phyloP scores from a whole-genome alignment of 2,797 vertebrate genomes.

The Xiphorhynchus erythropygius region DNA sequence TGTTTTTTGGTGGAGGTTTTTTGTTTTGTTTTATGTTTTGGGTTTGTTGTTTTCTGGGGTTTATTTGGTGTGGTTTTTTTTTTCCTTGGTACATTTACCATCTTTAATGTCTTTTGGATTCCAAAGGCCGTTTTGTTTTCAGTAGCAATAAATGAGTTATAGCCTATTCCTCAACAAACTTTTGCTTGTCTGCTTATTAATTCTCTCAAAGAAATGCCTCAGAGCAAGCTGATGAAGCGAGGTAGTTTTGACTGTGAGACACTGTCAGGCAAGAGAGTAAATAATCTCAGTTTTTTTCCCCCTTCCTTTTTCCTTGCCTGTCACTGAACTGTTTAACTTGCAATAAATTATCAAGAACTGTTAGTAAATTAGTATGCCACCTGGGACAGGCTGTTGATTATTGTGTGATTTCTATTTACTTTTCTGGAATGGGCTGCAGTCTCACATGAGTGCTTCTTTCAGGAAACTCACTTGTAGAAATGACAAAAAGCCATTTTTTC shows the following conservation, averaged over 20 bases:
- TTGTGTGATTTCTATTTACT: constrained; percentile 19
- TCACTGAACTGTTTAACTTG: constrained; percentile 28
- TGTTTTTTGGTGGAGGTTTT: background rate
- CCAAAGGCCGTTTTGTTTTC: background rate
- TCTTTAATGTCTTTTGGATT: background rate
- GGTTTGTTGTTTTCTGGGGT: background rate
- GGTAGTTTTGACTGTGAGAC: background rate
- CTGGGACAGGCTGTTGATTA: background rate
- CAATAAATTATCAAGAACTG: constrained; percentile 10
- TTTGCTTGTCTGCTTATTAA: background rate
- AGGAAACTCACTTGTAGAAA: constrained; percentile 3
- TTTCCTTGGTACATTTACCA: background rate
- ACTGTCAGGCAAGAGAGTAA: background rate
- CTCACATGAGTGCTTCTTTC: constrained; percentile 40
- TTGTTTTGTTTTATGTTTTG: background rate
- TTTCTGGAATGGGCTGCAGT: constrained; percentile 32
- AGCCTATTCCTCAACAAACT: background rate
- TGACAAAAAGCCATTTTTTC: constrained; percentile 26
- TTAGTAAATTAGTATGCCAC: constrained; percentile 20
- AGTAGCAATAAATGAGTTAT: background rate
- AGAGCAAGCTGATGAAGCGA: background rate
- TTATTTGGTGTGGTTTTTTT: too few species aligned
- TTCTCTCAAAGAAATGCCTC: background rate
- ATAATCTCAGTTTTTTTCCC: background rate
- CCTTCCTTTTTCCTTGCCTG: background rate